These are phyloP conservation scores for Patagioenas fasciata DNA, from an alignment of 2,113 vertebrate genomes.

Conservation along the genomic window DNA sequence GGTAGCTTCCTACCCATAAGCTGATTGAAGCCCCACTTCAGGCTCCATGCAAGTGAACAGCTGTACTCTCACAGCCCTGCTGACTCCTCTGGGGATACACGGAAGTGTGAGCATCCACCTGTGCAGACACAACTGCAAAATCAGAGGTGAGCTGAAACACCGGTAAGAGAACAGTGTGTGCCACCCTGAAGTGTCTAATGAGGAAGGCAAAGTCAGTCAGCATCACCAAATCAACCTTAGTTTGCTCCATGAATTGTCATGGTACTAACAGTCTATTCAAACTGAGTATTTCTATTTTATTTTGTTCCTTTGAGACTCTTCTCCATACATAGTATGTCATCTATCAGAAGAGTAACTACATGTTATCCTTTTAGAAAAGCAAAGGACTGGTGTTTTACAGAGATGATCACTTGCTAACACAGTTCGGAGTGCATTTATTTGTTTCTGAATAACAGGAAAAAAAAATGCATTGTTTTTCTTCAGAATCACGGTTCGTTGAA, in stretches of 20 bases:
- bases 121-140: neutral
- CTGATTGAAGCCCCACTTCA: neutral
- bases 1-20: neutral
- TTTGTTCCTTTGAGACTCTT: neutral
- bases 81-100: neutral
- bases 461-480: neutral
- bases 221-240: neutral
- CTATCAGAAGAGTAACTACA: neutral
- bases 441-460: neutral
- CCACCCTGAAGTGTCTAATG: neutral
- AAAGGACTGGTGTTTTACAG: neutral
- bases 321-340: neutral
- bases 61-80: neutral
- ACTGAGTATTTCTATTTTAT: neutral
- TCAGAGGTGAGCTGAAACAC: neutral
- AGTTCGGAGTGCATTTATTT: neutral
- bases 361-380: neutral
- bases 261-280: neutral
- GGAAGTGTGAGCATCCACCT: accelerated
- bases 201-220: neutral
- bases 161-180: neutral
- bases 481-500: neutral
- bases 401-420: neutral
- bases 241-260: neutral
- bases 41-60: neutral